These are phyloP conservation scores for Hemicordylus capensis DNA, from an alignment of 2,113 vertebrate genomes.

Conservation along the genomic window DNA sequence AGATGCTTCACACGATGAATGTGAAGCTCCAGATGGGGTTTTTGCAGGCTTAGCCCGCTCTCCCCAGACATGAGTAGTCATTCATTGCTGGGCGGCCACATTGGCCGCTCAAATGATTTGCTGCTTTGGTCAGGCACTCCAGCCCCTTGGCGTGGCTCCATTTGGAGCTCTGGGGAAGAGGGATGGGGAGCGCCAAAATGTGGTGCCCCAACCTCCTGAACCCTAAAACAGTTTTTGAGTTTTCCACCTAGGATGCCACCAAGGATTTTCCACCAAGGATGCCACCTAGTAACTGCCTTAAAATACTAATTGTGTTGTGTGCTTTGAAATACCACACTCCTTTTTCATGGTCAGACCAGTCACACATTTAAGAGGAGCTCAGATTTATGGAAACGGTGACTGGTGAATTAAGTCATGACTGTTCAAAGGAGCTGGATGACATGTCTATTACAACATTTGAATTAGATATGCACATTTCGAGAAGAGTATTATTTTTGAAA, in stretches of 20 bases:
- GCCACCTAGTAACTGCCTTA: neutral
- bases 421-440: neutral
- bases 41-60: no score
- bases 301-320: neutral
- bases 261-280: neutral
- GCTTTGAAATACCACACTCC: neutral
- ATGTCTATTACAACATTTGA: neutral
- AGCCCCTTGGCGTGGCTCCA: no score
- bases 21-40: no score
- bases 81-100: no score
- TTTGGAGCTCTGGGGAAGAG: no score
- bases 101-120: no score
- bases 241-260: neutral
- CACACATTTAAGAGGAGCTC: neutral
- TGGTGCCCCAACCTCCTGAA: no score
- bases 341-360: neutral
- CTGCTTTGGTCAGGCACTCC: no score
- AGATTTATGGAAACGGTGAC: neutral
- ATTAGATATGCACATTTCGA: neutral
- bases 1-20: no score
- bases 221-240: neutral
- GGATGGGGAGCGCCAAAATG: no score
- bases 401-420: neutral
- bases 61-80: no score
- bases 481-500: neutral